Percentiles rank a stretch among this genome's conserved stretches.
These are phyloP conservation scores for Gymnobelideus leadbeateri DNA, from an alignment of 2,113 vertebrate genomes.

Conservation along the genomic window DNA sequence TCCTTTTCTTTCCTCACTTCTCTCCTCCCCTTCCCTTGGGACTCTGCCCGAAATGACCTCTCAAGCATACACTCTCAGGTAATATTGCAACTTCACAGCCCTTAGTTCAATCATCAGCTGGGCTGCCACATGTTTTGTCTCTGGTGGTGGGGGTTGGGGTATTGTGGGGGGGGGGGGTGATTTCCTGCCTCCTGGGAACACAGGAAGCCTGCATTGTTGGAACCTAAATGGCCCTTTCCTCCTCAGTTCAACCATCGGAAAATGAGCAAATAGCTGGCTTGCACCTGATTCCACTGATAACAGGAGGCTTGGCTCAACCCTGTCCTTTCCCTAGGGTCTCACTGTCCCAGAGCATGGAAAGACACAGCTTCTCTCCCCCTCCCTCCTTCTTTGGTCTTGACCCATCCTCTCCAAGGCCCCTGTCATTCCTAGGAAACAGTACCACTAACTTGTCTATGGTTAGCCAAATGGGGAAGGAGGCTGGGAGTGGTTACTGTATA, in stretches of 20 bases:
- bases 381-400: neutral
- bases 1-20: neutral
- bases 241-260: constrained; percentile 71
- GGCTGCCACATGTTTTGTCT: constrained; percentile 49
- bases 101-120: constrained; percentile 36
- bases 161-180: constrained; percentile 25
- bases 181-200: constrained; percentile 83
- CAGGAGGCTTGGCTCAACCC: neutral
- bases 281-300: constrained; percentile 71
- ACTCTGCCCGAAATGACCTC: neutral
- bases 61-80: neutral
- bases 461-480: constrained; percentile 4
- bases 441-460: neutral
- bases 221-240: constrained; percentile 80
- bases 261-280: constrained; percentile 67
- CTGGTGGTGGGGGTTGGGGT: neutral
- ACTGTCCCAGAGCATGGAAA: constrained; percentile 1
- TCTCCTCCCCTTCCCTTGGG: neutral
- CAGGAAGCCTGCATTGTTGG: constrained; percentile 87
- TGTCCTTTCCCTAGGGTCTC: neutral
- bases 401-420: neutral
- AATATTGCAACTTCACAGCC: neutral
- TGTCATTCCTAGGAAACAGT: neutral
- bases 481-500: neutral
- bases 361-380: neutral